Percentiles rank a stretch among this genome's conserved stretches.
These are phyloP conservation scores for Athalia circularis DNA, from an alignment of 2,888 invertebrate genomes.

Conservation along the genomic window DNA sequence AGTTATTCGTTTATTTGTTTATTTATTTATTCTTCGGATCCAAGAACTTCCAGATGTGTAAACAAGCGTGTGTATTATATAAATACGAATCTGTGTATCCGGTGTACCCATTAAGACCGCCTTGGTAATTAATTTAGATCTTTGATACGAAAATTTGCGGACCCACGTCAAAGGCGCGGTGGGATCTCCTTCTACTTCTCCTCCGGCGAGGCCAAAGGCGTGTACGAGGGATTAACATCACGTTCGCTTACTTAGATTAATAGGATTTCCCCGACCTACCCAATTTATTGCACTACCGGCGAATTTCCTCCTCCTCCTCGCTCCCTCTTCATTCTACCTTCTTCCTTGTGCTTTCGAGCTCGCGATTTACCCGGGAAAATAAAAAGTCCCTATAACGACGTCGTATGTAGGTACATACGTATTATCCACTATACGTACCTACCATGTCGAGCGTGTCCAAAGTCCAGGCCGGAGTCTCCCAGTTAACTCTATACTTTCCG, in stretches of 20 bases:
- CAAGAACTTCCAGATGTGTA: neutral
- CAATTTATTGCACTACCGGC: neutral
- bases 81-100: neutral
- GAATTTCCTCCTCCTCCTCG: neutral
- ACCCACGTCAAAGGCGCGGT: constrained; percentile 34
- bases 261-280: neutral
- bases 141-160: constrained; percentile 41
- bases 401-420: neutral
- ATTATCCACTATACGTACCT: neutral
- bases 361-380: constrained; percentile 12
- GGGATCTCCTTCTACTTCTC: neutral
- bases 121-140: constrained; percentile 37
- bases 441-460: constrained; percentile 12
- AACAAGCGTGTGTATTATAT: too few relatives aligned
- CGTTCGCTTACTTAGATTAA: constrained; percentile 27
- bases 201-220: constrained; percentile 18
- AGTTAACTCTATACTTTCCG: too few relatives aligned
- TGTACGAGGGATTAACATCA: constrained; percentile 21
- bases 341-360: neutral
- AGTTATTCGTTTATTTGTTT: neutral
- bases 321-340: too few relatives aligned
- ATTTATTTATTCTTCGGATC: neutral
- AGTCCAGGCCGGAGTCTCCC: neutral
- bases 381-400: constrained; percentile 18
- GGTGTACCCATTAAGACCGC: neutral